Base-by-base conservation (phyloP, 2,888 invertebrate genomes). In the Eueremaeus valkanovi region DNA sequence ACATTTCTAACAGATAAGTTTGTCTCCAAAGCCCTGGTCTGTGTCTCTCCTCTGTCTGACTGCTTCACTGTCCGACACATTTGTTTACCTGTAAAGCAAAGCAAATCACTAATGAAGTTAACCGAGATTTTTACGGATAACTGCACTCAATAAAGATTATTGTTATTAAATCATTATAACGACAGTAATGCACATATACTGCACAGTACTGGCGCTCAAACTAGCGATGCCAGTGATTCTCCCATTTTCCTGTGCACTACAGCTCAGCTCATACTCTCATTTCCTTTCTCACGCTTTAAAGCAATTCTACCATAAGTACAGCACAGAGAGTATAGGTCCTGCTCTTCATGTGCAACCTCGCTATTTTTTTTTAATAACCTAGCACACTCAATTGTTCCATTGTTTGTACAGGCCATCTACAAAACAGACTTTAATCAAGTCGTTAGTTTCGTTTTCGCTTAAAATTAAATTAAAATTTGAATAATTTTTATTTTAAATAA, bases 171-270 rank as follows among this genome's bases (percentile, higher is more conserved):
- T 55, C 63, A 63, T 63, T 63, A 36, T 16, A 63, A 21, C 27
- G 68, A 40, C 36, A 42, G 68, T 42, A 68, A 68, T 40, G 68
- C 68, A 68, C 68, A 36, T 16, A 68, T 68, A 68, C n/a, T n/a
- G n/a, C n/a, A n/a, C n/a, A n/a, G n/a, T n/a, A n/a, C 68, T 68
- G 11, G 68, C 24, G 68, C 27, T 68, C 16, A 13, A 68, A 68
- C 68, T 68, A 68, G 42, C 68, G 68, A 68, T 68, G 42, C 68
- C 42, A 68, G 42, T 42, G 68, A 68, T 68, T 68, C 68, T 68
- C 68, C 42, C 68, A 68, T 68, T 42, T 27, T 68, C 31, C 24
- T 55, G 6, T 21, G 27, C 6, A 55, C 9, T 24, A 55, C 13
- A 55, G 21, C 8, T 21, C 8, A 55, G 27, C 55, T 27, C 27